Evolutionary conservation across 2,797 vertebrate species (phyloP), one percentile per base, ranked within the genome.

Genomic region (Channa striata): DNA sequence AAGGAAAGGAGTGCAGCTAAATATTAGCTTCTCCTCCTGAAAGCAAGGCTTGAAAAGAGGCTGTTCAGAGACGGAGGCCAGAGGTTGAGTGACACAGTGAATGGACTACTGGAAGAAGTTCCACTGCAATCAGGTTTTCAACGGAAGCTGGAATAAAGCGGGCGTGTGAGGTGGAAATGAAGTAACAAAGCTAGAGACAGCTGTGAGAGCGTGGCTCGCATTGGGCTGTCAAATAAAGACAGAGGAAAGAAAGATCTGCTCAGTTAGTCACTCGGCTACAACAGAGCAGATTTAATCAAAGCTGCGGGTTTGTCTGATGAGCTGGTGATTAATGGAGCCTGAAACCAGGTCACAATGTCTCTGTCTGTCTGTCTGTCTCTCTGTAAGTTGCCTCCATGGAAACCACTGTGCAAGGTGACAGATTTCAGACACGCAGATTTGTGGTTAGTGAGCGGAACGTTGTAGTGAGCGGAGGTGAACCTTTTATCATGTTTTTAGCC

Each of bases 261-360:
- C 79, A 70, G 74, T 72, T 46, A 62, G 77, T 69, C 72, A 44
- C 25, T 50, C 30, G 1, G 74, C 72, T 50, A 74, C 78, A 75
- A 62, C 76, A 73, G 36, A 72, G 53, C 74, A 81, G 73, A 87
- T 90, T 86, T 86, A 88, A 88, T 88, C 83, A 92, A 81, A 90
- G 82, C 81, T 74, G 74, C 58, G 76, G 82, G 62, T 82, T 73
- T 11, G 44, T 75, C 75, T 83, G 82, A 81, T 76, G 86, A 91
- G 80, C 71, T 71, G 85, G 80, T 89, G 87, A 90, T 91, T 85
- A 89, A 89, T 84, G 82, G 71, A 88, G 86, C 74, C 86, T 78
- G 80, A 87, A 89, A 89, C 71, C 80, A 89, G 90, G 88, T 90
- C 90, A 87, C 57, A 69, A 68, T 8, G 72, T 84, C 77, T 57